Evolutionary conservation across 2,113 vertebrate genomes (phyloP).

Genomic region (Microcebus murinus): DNA sequence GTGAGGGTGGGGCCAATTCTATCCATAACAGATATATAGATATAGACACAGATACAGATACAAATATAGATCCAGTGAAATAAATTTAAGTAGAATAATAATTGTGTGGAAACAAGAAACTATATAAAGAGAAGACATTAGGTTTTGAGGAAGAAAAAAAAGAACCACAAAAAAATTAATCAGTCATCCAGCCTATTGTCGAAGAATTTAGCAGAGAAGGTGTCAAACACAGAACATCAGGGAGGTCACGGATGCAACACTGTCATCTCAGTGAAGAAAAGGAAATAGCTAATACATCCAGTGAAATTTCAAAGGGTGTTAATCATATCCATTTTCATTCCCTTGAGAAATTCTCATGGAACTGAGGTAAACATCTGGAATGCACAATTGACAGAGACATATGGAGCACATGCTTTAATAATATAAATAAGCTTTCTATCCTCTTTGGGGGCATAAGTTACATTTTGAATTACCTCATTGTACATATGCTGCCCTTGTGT

Average conservation of each 20-base stretch:
- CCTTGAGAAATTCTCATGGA: constrained; percentile 68
- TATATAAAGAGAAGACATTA: background rate
- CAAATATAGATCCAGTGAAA: background rate
- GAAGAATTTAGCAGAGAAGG: background rate
- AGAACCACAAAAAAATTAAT: background rate
- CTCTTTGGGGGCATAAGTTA: constrained; percentile 10
- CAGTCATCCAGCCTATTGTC: background rate
- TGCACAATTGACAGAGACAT: constrained; percentile 57
- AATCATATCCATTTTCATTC: constrained; percentile 59
- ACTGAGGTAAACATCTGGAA: constrained; percentile 69
- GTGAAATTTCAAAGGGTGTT: constrained; percentile 43
- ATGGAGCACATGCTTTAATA: constrained; percentile 48
- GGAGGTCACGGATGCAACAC: background rate
- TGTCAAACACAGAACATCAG: background rate
- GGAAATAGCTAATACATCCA: background rate
- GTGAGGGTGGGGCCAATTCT: background rate
- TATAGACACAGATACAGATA: no score
- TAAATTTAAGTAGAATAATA: background rate
- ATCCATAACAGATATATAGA: background rate
- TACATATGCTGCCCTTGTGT: constrained; percentile 24
- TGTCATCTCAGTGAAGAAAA: background rate
- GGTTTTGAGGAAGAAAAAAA: background rate
- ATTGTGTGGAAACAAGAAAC: background rate
- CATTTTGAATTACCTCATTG: constrained; percentile 54
- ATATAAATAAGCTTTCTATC: constrained; percentile 54